Evolutionary conservation across 23 tunicate genomes (phyloP), one percentile per base, ranked within the genome.

Genomic region (Oikopleura dioica): DNA sequence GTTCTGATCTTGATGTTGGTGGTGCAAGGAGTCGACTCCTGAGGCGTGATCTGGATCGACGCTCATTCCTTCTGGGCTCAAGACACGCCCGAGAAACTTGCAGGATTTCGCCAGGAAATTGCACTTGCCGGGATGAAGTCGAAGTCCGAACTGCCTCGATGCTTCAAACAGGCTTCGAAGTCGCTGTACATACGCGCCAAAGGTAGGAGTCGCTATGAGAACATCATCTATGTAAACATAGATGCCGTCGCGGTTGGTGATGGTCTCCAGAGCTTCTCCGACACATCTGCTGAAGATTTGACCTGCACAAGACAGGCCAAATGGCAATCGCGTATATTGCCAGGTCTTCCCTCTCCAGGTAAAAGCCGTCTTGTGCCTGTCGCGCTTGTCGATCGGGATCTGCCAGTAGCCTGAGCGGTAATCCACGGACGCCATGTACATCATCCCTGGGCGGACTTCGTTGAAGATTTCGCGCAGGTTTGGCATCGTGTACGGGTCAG

Each of bases 351-450:
- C 33, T 63, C 5, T 28, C 72, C 72, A 63, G 16, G 16, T 23
- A 63, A 63, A 63, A 21, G 72, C 72, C 4, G 72, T 63, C 33
- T 63, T 63, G 72, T 63, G 26, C 5, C 72, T 23, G 26, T 63
- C 72, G 2, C 33, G 32, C 26, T 63, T 31, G 32, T 63, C 33
- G 33, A 63, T 63, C 33, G 2, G 30, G 26, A 23, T 12, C 26
- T 16, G 33, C 72, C 72, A 63, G 26, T 63, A 63, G 33, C 33
- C 72, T 12, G 2, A 28, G 2, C 26, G 2, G 26, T 12, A 31
- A 63, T 63, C 72, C 33, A 63, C 2, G 5, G 72, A 63, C 2
- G 72, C 16, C 4, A 63, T 12, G 5, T 63, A 63, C 33, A 16
- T 28, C 29, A n/a, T n/a, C n/a, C n/a, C n/a, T n/a, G n/a, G n/a